These are phyloP conservation scores for Paraplagusia blochii DNA, from an alignment of 2,113 vertebrate genomes.

Conservation along the genomic window DNA sequence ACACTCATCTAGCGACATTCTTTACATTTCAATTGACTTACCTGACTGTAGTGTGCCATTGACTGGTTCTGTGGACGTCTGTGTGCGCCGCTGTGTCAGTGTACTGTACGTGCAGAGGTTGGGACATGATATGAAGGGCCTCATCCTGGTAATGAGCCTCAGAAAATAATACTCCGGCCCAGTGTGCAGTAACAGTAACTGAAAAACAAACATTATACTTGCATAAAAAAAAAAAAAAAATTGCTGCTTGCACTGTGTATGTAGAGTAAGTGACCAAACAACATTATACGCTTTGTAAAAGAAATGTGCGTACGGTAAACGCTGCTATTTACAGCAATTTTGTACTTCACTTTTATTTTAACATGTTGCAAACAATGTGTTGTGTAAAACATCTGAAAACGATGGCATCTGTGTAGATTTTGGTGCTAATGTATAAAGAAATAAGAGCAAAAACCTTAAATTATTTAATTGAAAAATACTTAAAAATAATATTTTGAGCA, in stretches of 20 bases:
- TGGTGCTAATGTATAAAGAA: slow-evolving; percentile 70
- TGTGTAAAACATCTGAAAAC: slow-evolving; percentile 23
- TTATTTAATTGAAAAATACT: slow-evolving; percentile 28
- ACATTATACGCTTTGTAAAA: slow-evolving; percentile 31
- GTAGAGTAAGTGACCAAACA: slow-evolving; percentile 38
- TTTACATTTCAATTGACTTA: no score
- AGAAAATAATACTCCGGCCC: no score
- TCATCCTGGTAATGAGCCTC: no score
- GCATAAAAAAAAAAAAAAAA: slow-evolving; percentile 54
- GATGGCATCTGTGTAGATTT: slow-evolving; percentile 42
- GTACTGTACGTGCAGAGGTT: no score
- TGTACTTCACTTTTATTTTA: slow-evolving; percentile 38
- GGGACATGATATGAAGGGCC: no score
- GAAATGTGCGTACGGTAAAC: slow-evolving; percentile 27
- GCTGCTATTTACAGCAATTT: slow-evolving; percentile 41
- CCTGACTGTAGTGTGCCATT: no score
- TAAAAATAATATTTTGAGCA: slow-evolving; percentile 33
- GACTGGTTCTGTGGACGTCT: no score
- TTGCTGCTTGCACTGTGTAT: slow-evolving; percentile 57
- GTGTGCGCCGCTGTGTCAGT: no score
- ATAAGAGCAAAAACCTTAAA: slow-evolving; percentile 28
- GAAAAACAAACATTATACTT: slow-evolving; percentile 51
- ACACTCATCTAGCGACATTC: no score
- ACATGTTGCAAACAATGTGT: slow-evolving; percentile 28
- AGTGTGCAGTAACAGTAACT: slow-evolving; percentile 56